Evolutionary conservation across 2,113 vertebrate species (phyloP).

Genomic region (Camarhynchus parvulus): DNA sequence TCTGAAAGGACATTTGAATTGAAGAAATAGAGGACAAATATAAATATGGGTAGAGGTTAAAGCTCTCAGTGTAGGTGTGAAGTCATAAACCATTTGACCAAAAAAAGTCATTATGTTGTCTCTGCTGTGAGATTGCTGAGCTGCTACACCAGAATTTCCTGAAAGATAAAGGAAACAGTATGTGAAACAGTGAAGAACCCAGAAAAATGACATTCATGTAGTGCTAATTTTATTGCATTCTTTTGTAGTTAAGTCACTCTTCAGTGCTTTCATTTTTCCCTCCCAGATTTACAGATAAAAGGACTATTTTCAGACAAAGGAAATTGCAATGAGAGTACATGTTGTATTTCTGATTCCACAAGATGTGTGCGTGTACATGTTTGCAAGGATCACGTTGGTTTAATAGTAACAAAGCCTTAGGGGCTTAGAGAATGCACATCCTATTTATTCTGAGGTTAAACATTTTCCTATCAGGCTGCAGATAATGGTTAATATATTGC

Average conservation of each 20-base stretch:
- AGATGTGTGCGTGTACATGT: background rate
- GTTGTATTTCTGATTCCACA: conserved; percentile 18
- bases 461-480: conserved; percentile 21
- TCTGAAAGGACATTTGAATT: conserved; percentile 79
- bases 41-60: conserved; percentile 79
- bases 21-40: conserved; percentile 80
- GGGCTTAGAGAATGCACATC: background rate
- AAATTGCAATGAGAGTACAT: conserved; percentile 15
- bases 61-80: conserved; percentile 70
- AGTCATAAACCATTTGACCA: conserved; percentile 73
- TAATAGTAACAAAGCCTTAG: conserved; percentile 33
- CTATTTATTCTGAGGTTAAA: conserved; percentile 55
- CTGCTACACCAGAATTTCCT: conserved; percentile 27
- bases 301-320: conserved; percentile 39
- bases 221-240: conserved; percentile 46
- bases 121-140: conserved; percentile 70
- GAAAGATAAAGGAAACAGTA: conserved; percentile 51
- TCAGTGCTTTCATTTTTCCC: conserved; percentile 21
- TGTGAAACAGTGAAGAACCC: conserved; percentile 50
- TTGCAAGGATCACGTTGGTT: conserved; percentile 15
- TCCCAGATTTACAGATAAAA: conserved; percentile 5
- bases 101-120: conserved; percentile 71
- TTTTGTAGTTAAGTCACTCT: conserved; percentile 38
- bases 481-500: conserved; percentile 3
- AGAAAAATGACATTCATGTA: conserved; percentile 46